phyloP scores from a whole-genome alignment of 2,888 invertebrate genomes.

The Dynastes tityus region DNA sequence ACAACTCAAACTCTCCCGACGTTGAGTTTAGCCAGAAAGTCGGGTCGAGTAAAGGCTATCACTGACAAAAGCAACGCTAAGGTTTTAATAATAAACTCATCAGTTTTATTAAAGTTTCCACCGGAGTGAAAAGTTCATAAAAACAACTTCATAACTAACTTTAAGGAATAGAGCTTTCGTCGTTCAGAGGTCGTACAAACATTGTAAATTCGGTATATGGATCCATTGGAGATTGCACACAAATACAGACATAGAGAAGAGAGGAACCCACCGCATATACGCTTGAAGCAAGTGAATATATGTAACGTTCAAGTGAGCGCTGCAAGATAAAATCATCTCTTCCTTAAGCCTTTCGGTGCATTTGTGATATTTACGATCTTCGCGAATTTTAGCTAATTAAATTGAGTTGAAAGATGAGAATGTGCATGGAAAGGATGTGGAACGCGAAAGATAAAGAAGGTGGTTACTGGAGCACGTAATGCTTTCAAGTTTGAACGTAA shows the following conservation, averaged over 20 bases:
- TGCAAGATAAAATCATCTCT: slow-evolving; percentile 46
- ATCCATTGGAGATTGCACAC: slow-evolving; percentile 45
- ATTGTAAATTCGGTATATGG: slow-evolving; percentile 52
- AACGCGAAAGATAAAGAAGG: slow-evolving; percentile 4
- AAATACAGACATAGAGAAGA: slow-evolving; percentile 5
- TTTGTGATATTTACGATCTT: slow-evolving; percentile 33
- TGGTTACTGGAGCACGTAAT: not conserved
- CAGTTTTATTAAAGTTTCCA: slow-evolving; percentile 48
- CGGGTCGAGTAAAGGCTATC: not conserved
- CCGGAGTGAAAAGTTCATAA: slow-evolving; percentile 46
- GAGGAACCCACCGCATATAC: slow-evolving; percentile 35
- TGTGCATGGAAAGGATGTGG: not conserved
- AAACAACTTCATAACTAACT: slow-evolving; percentile 53
- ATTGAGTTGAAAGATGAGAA: slow-evolving; percentile 28
- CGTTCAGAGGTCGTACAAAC: slow-evolving; percentile 54
- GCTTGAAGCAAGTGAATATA: slow-evolving; percentile 24
- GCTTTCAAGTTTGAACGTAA: not conserved
- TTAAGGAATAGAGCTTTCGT: slow-evolving; percentile 51
- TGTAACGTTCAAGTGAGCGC: slow-evolving; percentile 25
- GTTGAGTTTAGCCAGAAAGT: not conserved
- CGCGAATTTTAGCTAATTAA: slow-evolving; percentile 42
- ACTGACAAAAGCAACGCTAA: slow-evolving; percentile 23
- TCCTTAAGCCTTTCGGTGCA: slow-evolving; percentile 32
- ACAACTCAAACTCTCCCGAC: not conserved
- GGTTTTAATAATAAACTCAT: slow-evolving; percentile 48